Conservation (phyloP, 2,888 invertebrate genomes). For the Hesperia comma region DNA sequence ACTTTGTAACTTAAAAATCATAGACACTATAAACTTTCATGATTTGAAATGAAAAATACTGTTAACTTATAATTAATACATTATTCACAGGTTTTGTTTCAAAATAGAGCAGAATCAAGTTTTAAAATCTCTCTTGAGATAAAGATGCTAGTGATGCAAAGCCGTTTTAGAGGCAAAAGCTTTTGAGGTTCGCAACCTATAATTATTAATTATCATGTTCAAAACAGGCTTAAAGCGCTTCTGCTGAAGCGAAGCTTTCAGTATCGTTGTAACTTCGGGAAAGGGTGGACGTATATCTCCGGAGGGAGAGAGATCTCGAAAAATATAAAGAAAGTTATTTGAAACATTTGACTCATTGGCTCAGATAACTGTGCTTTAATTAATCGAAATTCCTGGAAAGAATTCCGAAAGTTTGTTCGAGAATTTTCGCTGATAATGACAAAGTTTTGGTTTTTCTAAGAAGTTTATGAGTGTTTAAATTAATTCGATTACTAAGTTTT, state of each 20-base stretch:
- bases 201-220: constrained; percentile 33
- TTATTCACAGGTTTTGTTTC: too few relatives aligned
- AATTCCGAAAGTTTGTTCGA: constrained; percentile 7
- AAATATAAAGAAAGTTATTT: neutral
- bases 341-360: neutral
- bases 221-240: constrained; percentile 30
- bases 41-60: too few relatives aligned
- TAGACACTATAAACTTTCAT: too few relatives aligned
- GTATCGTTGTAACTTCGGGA: constrained; percentile 7
- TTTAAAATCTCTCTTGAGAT: neutral
- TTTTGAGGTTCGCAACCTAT: constrained; percentile 16
- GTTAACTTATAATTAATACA: too few relatives aligned
- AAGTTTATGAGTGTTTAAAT: neutral
- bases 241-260: neutral
- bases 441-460: neutral
- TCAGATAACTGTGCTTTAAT: neutral
- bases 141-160: neutral
- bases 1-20: too few relatives aligned
- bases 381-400: neutral
- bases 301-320: neutral
- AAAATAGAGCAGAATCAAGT: too few relatives aligned
- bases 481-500: neutral
- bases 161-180: constrained; percentile 10
- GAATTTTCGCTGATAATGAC: neutral
- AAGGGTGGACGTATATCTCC: constrained; percentile 11